Base-by-base conservation (phyloP, 2,888 invertebrate genomes). In the Perizoma flavofasciatum region DNA sequence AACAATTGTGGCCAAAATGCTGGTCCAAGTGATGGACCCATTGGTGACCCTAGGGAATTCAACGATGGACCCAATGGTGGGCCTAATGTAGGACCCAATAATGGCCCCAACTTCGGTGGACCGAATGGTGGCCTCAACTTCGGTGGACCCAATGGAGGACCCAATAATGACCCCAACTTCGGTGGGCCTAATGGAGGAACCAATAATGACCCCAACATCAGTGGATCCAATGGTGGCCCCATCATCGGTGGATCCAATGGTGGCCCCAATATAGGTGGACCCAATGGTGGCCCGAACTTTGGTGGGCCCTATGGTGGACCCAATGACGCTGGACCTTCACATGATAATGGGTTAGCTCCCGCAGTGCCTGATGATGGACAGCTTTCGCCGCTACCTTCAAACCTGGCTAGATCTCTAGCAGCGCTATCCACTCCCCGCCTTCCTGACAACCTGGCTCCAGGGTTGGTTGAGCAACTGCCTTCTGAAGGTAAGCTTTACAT, bases 381-480 rank as follows among this genome's bases (percentile, higher is more conserved):
- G 34, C 40, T 34, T 32, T 46, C 51, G 4, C 91, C 92, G 0
- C 88, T 88, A 50, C 89, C 92, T 0, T 94, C 94, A 22, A 93
- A 91, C 71, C 78, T 96, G 9, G 93, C 94, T 0, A 93, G 94
- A 61, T 93, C 95, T 10, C 83, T 96, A 51, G 93, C 94, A 57
- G 93, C 94, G 37, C 83, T 96, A 8, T 93, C 93, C 4, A 93
- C 92, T 33, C 94, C 94, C 0, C 82, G 93, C n/a, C 91, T 89
- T 4, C 89, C 92, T n/a, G 94, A 94, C 63, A 91, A 92, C 67
- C 77, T 94, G 1, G 93, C 94, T 5, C 93, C 94, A 4, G 95
- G 94, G 0, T 81, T 96, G 0, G 93, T 96, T 5, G 95, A 96
- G 73, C 94, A 94, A 65, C 81, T 96, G 56, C 96, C 96, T 11